Base-by-base conservation (phyloP, 2,888 invertebrate species). In the Nesidiocoris tenuis region DNA sequence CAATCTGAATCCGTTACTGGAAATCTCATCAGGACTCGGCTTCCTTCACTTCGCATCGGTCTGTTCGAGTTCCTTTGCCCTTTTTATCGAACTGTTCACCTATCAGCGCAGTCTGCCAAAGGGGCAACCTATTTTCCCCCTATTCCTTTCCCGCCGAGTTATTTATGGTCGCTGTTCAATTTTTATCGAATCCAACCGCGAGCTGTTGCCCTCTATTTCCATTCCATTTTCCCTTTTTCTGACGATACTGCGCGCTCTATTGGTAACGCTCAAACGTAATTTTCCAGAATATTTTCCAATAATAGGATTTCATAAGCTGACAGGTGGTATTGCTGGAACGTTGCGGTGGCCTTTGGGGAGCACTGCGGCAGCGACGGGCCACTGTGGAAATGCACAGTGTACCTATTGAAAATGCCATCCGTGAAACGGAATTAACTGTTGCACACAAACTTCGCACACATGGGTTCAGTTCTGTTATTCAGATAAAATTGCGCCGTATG, bases 1-100 rank as follows among this genome's bases (percentile, higher is more conserved):
- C 23, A 1, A 72, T 72, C 72, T 39, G 72, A 72, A 39, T 61
- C 61, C 72, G 63, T 72, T 72, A 72, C 61, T n/a, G 61, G 72
- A 72, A 39, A 72, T 72, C 72, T 72, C 72, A 72, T 72, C 72
- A 72, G 70, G 23, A 22, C 22, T 17, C 12, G n/a, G 54, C 71
- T 54, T 19, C 22, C 1, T 39, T 39, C 39, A 12, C 72, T 18
- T 5, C 70, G 17, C 65, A 23, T 65, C 23, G 2, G 57, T 19
- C 22, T 55, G 22, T n/a, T 24, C 24, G 70, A 59, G 17, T 56
- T 16, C 63, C 39, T 70, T 19, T 1, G 39, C 23, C 16, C 57
- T 17, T 59, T 54, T 39, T 39, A 39, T 39, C 39, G 39, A 39
- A 39, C 39, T 12, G 12, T 39, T 39, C 39, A 39, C 39, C 39